Base-by-base conservation (phyloP, 2,888 invertebrate species). In the Ochlodes sylvanus region DNA sequence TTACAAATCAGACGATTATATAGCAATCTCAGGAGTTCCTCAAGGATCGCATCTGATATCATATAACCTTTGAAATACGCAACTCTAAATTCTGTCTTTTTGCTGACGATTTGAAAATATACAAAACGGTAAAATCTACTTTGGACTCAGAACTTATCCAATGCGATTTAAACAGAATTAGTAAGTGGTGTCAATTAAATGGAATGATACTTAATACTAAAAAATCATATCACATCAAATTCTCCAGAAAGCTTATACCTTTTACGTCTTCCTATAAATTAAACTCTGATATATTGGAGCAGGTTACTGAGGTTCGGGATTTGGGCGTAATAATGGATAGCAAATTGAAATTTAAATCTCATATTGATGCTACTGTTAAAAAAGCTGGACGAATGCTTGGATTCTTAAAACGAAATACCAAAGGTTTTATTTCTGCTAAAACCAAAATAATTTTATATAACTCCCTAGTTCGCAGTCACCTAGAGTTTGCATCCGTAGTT, bases 101-200 rank as follows among this genome's bases (percentile, higher is more conserved):
- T 44, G 75, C 75, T 6, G 75, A 75, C 21, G 73, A 75, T 54
- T 57, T 75, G 2, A 73, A 73, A 61, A 44, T 71, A 12, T 75
- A 68, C 41, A 69, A 19, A 60, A 19, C 34, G 9, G 61, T 71
- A 5, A 42, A 9, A 9, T 41, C n/a, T n/a, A 0, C 9, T 15
- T 19, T 19, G 0, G 74, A 72, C 32, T 2, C 38, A 0, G 7
- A 42, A 15, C 55, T 67, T 27, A 27, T 75, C 7, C 72, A 73
- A 19, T 12, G 21, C 0, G 71, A 73, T 44, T 19, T 71, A 7
- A 17, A 72, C 47, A 69, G 63, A 21, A 61, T 73, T 14, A 41
- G 14, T 1, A 3, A 9, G 7, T 75, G 71, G 72, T 72, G 73
- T 62, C 3, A 14, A 1, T 14, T 14, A 15, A 75, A 75, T 65